Evolutionary conservation across 2,797 vertebrate species (phyloP).

Genomic region (Aplochiton taeniatus): DNA sequence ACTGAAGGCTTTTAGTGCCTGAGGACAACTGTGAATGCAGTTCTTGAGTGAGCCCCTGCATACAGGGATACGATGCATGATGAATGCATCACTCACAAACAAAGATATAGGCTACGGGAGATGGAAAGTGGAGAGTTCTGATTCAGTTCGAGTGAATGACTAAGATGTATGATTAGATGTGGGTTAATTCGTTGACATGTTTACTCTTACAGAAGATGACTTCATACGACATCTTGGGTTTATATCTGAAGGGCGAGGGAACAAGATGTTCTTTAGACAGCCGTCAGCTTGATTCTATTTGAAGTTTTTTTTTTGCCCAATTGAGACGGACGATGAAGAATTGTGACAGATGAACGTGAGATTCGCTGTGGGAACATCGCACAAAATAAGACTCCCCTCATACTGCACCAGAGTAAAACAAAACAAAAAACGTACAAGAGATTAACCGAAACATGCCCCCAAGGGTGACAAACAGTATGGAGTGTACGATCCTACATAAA

Average conservation of each 20-base stretch:
- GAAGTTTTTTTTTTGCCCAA: too few relatives aligned
- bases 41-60: not conserved
- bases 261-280: too few relatives aligned
- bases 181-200: too few relatives aligned
- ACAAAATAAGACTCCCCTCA: constrained; percentile 12
- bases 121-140: not conserved
- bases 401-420: constrained; percentile 2
- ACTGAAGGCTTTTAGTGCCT: too few relatives aligned
- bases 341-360: constrained; percentile 32
- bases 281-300: too few relatives aligned
- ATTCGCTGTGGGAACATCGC: constrained; percentile 19
- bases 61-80: not conserved
- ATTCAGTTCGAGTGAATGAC: too few relatives aligned
- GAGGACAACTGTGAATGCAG: not conserved
- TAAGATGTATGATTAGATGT: too few relatives aligned
- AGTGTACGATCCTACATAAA: constrained; percentile 40
- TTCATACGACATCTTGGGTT: too few relatives aligned
- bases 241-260: too few relatives aligned
- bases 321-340: constrained; percentile 32
- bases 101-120: constrained; percentile 7
- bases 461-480: constrained; percentile 39
- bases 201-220: too few relatives aligned
- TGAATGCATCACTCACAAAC: not conserved
- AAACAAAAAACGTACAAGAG: constrained; percentile 27
- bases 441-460: constrained; percentile 42